Percentiles rank a stretch among this genome's conserved stretches.
Conservation (phyloP, 2,113 vertebrate species). For the Elephantulus edwardii region DNA sequence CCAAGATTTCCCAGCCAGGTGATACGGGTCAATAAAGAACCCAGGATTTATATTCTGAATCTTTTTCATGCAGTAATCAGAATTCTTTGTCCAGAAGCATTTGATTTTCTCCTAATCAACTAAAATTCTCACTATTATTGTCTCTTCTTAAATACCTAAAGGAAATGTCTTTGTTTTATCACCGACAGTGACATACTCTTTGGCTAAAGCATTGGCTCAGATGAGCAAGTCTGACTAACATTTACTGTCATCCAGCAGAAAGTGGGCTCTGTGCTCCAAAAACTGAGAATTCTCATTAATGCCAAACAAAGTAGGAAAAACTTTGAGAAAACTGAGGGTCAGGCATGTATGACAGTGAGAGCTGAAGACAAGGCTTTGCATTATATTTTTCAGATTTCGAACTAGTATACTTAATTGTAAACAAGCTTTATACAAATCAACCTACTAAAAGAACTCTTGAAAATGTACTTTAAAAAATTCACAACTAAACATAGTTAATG, state of each 20-base stretch:
- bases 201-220: not conserved
- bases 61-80: not conserved
- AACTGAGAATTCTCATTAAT: not conserved
- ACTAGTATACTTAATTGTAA: not conserved
- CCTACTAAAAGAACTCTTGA: not conserved
- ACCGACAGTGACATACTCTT: not conserved
- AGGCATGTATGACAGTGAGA: not conserved
- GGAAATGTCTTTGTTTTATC: not conserved
- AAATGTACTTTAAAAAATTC: conserved; percentile 8
- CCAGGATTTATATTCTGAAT: not conserved
- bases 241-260: not conserved
- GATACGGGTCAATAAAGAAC: not conserved
- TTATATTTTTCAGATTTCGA: not conserved
- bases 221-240: not conserved
- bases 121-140: not conserved
- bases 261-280: not conserved
- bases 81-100: conserved; percentile 15
- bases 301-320: not conserved
- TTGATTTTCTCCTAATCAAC: not conserved
- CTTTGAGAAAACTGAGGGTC: not conserved
- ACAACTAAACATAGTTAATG: not conserved
- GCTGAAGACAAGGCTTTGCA: not conserved
- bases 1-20: not conserved
- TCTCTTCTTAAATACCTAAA: conserved; percentile 1
- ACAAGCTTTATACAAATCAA: not conserved